Percentiles rank a stretch among this genome's conserved stretches.
phyloP scores from a whole-genome alignment of 2,888 invertebrate genomes.

The Strigamia transsilvanica region DNA sequence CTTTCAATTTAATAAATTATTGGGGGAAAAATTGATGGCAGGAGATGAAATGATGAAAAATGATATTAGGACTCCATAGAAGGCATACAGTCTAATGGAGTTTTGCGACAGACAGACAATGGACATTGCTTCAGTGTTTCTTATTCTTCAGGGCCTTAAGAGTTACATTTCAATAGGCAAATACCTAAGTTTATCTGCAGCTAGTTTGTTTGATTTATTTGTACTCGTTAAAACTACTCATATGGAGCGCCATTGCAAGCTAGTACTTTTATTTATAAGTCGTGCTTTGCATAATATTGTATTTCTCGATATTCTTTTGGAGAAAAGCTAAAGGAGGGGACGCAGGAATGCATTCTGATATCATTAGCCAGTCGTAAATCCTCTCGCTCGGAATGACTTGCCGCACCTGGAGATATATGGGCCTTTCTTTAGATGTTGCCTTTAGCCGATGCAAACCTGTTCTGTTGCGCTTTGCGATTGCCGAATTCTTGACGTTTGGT shows the following conservation, averaged over 20 bases:
- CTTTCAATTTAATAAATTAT: no score
- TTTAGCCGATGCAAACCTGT: slow-evolving; percentile 41
- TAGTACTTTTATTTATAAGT: slow-evolving; percentile 8
- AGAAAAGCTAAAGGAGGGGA: neutral
- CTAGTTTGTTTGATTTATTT: neutral
- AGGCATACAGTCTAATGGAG: neutral
- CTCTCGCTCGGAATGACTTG: slow-evolving; percentile 34
- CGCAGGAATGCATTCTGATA: slow-evolving; percentile 33
- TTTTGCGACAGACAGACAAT: neutral
- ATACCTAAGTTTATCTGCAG: neutral
- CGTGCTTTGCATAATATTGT: slow-evolving; percentile 27
- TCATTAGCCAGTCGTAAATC: slow-evolving; percentile 38
- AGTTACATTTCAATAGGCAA: slow-evolving; percentile 26
- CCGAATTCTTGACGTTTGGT: slow-evolving; percentile 15
- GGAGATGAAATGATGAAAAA: neutral
- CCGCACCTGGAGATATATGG: slow-evolving; percentile 47
- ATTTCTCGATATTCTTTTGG: slow-evolving; percentile 24
- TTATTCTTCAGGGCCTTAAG: neutral
- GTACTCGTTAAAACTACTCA: neutral
- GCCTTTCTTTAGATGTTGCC: slow-evolving; percentile 27
- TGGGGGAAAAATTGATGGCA: neutral
- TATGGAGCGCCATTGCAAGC: neutral
- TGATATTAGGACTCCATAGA: neutral
- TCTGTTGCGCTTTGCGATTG: neutral
- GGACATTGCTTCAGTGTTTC: neutral